A percentile compares a stretch with the other conserved stretches of the same genome.
Evolutionary conservation across 2,113 vertebrate genomes (phyloP).

Genomic region (Silurus asotus): DNA sequence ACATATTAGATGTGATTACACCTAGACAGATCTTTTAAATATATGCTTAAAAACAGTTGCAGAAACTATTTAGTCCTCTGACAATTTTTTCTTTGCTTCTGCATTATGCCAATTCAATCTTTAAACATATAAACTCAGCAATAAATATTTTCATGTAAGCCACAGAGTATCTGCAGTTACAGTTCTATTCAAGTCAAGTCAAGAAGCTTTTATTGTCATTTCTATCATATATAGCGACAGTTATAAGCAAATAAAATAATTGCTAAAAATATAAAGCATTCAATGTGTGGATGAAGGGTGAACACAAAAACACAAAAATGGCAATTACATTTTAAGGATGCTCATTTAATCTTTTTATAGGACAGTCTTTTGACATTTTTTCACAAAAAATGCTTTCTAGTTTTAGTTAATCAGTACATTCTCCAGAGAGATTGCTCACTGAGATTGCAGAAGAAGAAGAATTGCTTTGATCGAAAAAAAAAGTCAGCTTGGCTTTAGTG

Average conservation of each 20-base stretch:
- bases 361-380: neutral
- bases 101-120: constrained; percentile 15
- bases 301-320: neutral
- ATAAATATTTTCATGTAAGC: constrained; percentile 16
- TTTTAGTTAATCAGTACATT: neutral
- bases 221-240: neutral
- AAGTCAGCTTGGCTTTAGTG: neutral
- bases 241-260: neutral
- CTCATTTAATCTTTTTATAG: neutral
- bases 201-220: no score
- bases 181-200: neutral
- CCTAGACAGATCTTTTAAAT: neutral
- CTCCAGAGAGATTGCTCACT: neutral
- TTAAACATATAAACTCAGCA: neutral
- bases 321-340: neutral
- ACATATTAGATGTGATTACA: neutral
- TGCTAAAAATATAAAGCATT: neutral
- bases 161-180: constrained; percentile 11
- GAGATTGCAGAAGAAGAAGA: constrained; percentile 26
- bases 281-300: neutral
- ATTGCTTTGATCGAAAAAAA: constrained; percentile 9
- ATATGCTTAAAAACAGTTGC: constrained; percentile 8
- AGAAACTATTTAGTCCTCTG: neutral
- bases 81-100: neutral
- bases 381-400: neutral